Evolutionary conservation across 30 jellyfish, hydroid and myxozoan species (phyloP), one percentile per base, ranked within the genome.

Genomic region (Chrysaora quinquecirrha): DNA sequence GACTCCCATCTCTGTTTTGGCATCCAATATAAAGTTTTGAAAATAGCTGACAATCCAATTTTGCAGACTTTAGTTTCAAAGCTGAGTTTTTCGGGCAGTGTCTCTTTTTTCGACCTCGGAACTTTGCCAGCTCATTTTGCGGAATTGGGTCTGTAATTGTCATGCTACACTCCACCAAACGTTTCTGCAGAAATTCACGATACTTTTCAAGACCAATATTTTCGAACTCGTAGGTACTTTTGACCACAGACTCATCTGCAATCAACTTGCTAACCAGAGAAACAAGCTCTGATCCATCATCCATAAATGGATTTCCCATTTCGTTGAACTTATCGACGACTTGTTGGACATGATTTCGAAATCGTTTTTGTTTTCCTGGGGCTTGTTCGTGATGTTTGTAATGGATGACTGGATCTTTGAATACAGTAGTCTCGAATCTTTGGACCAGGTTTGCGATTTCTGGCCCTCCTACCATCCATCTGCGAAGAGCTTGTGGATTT

Each of bases 291-390:
- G 43, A 20, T 10, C 61, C 27, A 24, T 54, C 78, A 21, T 82
- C 87, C 61, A 82, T 65, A 74, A 82, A 82, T 16, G 89, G 86
- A 38, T 83, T 43, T 43, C 89, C 94, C 64, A 70, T 18, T 29
- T 71, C 88, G 14, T 25, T 35, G 32, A 83, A 48, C 0, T 20
- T 46, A 14, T 27, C 64, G 28, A 69, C 46, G 61, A 82, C 80
- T 21, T 34, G 38, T 32, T 24, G 14, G 28, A 69, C 92, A 68
- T 82, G 74, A 4, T 82, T 70, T 32, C 12, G 0, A 67, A 67
- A 82, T 47, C 79, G 50, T 71, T 23, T 33, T 54, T 77, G 89
- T 1, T 31, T 48, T 22, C 67, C 63, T 7, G 47, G 0, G 29
- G 7, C 2, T 31, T 63, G 83, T 47, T 64, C 91, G 71, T 80